These are phyloP conservation scores for Macropis europaea DNA, from an alignment of 2,888 invertebrate genomes.

Conservation along the genomic window DNA sequence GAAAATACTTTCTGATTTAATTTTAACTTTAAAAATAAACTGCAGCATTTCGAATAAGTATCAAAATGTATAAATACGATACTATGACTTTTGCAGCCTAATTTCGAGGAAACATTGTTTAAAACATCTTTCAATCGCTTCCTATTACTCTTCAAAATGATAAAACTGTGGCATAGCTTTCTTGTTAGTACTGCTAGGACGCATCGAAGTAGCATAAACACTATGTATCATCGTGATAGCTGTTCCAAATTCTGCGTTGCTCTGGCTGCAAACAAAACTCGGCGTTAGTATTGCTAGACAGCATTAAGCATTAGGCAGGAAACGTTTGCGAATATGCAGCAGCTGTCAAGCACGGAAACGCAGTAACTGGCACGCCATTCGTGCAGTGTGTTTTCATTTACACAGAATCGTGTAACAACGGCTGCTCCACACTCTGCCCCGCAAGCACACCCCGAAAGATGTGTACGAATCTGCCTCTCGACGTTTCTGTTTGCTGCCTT, in stretches of 20 bases:
- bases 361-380: slow-evolving; percentile 19
- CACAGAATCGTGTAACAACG: slow-evolving; percentile 45
- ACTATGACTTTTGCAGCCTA: no score
- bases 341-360: slow-evolving; percentile 31
- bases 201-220: slow-evolving; percentile 2
- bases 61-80: no score
- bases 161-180: slow-evolving; percentile 1
- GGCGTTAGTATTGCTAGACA: slow-evolving; percentile 19
- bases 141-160: no score
- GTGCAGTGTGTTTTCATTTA: slow-evolving; percentile 31
- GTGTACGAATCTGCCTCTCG: not conserved
- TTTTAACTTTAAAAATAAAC: no score
- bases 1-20: no score
- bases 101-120: no score
- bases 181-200: not conserved
- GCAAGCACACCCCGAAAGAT: slow-evolving; percentile 3
- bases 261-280: slow-evolving; percentile 3
- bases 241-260: slow-evolving; percentile 17
- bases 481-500: not conserved
- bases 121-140: no score
- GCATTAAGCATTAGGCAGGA: not conserved
- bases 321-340: slow-evolving; percentile 32
- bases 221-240: slow-evolving; percentile 25
- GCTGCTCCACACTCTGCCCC: slow-evolving; percentile 25
- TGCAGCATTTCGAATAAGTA: no score